These are phyloP conservation scores for Betta splendens DNA, from an alignment of 2,797 vertebrate species.

Conservation along the genomic window DNA sequence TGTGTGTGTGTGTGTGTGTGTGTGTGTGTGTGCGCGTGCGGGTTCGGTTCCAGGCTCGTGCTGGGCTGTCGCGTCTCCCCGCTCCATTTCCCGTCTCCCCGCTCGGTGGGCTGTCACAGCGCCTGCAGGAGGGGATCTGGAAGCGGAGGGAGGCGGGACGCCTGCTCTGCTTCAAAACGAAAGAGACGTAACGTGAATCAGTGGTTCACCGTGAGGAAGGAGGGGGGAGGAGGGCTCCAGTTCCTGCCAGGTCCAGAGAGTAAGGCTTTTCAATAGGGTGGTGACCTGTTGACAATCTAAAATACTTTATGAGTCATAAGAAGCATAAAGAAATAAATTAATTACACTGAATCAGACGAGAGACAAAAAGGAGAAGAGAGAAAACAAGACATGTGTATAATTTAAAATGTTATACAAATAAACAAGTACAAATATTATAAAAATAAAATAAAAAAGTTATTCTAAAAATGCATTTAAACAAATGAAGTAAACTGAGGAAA, in stretches of 20 bases:
- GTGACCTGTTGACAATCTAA: slow-evolving; percentile 34
- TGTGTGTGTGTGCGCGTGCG: slow-evolving; percentile 23
- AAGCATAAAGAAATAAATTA: slow-evolving; percentile 22
- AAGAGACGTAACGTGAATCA: slow-evolving; percentile 38
- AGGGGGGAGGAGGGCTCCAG: slow-evolving; percentile 9
- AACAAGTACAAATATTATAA: no score
- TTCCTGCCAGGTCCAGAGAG: slow-evolving; percentile 11
- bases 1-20: slow-evolving; percentile 30
- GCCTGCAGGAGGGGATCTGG: slow-evolving; percentile 33
- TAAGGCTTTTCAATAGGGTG: slow-evolving; percentile 9
- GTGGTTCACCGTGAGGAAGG: slow-evolving; percentile 36
- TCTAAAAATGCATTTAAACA: not conserved
- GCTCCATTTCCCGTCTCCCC: slow-evolving; percentile 66
- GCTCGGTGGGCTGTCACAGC: slow-evolving; percentile 52
- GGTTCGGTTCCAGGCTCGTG: slow-evolving; percentile 63
- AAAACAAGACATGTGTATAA: no score
- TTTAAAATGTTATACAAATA: no score
- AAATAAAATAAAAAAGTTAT: slow-evolving; percentile 9
- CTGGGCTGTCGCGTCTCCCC: slow-evolving; percentile 64
- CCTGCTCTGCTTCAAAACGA: slow-evolving; percentile 31
- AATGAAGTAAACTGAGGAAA: slow-evolving; percentile 11
- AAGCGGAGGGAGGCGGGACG: slow-evolving; percentile 25
- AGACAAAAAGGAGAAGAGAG: no score
- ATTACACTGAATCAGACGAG: no score
- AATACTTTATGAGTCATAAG: no score